phyloP scores from a whole-genome alignment of 1,140 invertebrate genomes.

The Drosophila pseudoananassae region DNA sequence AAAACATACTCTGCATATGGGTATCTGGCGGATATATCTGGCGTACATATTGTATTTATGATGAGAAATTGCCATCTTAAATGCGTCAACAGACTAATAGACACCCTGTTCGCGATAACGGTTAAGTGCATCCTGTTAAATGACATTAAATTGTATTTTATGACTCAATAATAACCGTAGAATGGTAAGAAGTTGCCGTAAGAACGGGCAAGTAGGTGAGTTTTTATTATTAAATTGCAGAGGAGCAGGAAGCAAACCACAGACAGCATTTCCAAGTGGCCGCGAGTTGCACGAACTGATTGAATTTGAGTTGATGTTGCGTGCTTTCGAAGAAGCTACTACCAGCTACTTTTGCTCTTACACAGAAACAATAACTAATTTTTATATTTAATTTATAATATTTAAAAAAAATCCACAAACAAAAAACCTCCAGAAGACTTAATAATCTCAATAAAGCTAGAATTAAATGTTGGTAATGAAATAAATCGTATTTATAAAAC shows the following conservation, averaged over 20 bases:
- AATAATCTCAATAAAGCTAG: too few relatives aligned
- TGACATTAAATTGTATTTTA: slow-evolving; percentile 74
- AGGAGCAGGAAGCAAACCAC: slow-evolving; percentile 30
- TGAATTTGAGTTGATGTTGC: slow-evolving; percentile 65
- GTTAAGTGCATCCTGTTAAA: slow-evolving; percentile 69
- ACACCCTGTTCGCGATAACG: slow-evolving; percentile 51
- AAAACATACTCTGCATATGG: slow-evolving; percentile 52
- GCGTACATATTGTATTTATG: slow-evolving; percentile 17
- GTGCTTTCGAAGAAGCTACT: neutral
- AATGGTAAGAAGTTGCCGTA: neutral
- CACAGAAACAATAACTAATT: neutral
- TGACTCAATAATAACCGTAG: slow-evolving; percentile 62
- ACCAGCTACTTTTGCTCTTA: neutral
- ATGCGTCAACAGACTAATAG: slow-evolving; percentile 47
- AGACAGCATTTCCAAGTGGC: slow-evolving; percentile 68
- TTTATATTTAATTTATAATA: neutral
- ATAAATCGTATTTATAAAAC: too few relatives aligned
- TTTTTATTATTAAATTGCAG: slow-evolving; percentile 33
- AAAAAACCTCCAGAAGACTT: too few relatives aligned
- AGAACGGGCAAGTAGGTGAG: too few relatives aligned
- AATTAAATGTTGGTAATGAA: too few relatives aligned
- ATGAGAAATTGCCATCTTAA: slow-evolving; percentile 45
- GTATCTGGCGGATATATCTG: slow-evolving; percentile 24
- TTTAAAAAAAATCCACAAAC: too few relatives aligned
- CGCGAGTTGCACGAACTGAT: slow-evolving; percentile 72